Conservation (phyloP, 2,113 vertebrate species). For the Apodemus sylvaticus region DNA sequence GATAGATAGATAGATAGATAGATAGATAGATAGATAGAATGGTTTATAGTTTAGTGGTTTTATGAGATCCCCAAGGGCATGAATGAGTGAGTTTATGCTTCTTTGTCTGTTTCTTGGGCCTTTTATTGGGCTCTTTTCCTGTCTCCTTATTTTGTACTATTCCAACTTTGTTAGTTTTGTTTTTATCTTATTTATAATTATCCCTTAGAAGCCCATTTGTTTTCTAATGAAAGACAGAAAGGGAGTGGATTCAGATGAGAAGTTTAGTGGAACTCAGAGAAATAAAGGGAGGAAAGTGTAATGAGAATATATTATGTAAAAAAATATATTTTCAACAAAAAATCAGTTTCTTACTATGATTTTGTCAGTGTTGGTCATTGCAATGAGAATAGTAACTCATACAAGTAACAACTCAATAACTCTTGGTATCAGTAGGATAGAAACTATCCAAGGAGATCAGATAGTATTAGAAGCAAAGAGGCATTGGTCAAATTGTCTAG, state of each 20-base stretch:
- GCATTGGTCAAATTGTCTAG: not conserved
- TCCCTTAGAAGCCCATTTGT: not conserved
- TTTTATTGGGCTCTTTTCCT: not conserved
- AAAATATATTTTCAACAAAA: not conserved
- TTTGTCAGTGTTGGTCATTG: not conserved
- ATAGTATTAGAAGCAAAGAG: not conserved
- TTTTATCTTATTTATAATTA: not conserved
- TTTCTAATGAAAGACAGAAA: not conserved
- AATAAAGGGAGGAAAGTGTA: not conserved
- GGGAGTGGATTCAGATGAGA: not conserved
- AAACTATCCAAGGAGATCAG: not conserved
- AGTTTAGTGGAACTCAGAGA: not conserved
- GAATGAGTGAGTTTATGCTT: not conserved
- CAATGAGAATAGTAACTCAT: not conserved
- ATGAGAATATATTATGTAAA: not conserved
- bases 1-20: too few relatives aligned
- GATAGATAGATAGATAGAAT: too few relatives aligned
- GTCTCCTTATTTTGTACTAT: not conserved
- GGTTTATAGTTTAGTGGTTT: not conserved
- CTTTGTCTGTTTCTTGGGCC: not conserved
- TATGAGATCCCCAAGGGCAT: not conserved
- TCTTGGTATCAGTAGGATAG: not conserved
- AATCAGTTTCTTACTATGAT: not conserved
- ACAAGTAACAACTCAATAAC: not conserved
- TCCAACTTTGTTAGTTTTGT: not conserved